Base-by-base conservation (phyloP, 2,888 invertebrate genomes). In the Brachycybe producta region DNA sequence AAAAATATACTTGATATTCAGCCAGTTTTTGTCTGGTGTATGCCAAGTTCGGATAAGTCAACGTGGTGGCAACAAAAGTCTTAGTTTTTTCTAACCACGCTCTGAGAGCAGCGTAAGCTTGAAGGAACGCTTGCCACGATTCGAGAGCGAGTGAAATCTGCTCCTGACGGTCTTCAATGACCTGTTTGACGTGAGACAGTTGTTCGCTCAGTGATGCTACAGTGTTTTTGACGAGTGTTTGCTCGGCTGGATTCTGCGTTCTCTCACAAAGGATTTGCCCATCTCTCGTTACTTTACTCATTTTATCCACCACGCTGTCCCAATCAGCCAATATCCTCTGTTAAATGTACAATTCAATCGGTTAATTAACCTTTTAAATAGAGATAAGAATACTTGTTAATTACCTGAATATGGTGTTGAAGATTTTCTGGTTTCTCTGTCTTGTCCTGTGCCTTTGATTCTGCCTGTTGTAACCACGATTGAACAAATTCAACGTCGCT, bases 51-150 rank as follows among this genome's bases (percentile, higher is more conserved):
- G 77, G 79, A 61, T 90, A 73, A 60, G 79, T 78, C 54, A 88
- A 72, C 45, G 84, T 82, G 65, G 84, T 81, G 60, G 77, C 75
- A 42, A 90, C 73, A 74, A 90, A 86, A 52, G 74, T 72, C 59
- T 77, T 78, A 67, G 87, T 87, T 61, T 86, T 86, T 56, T 79
- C 76, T 34, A 82, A 81, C 90, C 90, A 91, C 51, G 75, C 70
- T 68, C 82, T 79, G 40, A 90, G 84, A 58, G 80, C 76, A 64
- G 84, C 81, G 62, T 88, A 79, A 55, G 90, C 72, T 52, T 81
- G 76, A 60, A 86, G 75, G 75, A 91, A 91, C 52, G 84, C 74
- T 57, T 85, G 80, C 77, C 87, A 88, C 24, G 88, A 84, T 62
- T 90, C 90, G 60, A 90, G 74, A 53, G 84, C 52, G 21, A 40